A percentile compares a stretch with the other conserved stretches of the same genome.
These are phyloP conservation scores for Cricetomys ansorgei DNA, from an alignment of 2,113 vertebrate species.

Conservation along the genomic window DNA sequence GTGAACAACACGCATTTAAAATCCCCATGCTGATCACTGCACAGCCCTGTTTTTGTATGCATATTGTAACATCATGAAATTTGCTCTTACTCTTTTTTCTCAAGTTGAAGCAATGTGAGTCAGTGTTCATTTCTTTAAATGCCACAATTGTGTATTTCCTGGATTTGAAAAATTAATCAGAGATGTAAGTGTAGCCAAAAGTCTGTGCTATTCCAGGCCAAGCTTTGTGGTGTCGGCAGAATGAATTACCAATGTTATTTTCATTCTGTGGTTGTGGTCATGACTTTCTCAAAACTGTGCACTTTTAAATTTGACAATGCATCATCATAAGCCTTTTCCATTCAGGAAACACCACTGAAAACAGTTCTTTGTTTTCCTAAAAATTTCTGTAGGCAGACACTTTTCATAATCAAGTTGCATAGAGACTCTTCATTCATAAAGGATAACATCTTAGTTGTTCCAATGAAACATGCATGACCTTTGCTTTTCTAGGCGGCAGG, in stretches of 20 bases:
- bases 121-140: constrained; percentile 71
- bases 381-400: constrained; percentile 71
- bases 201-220: constrained; percentile 55
- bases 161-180: constrained; percentile 70
- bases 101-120: not conserved
- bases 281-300: constrained; percentile 70
- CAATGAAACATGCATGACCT: constrained; percentile 79
- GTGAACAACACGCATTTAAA: constrained; percentile 45
- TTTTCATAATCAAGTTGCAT: constrained; percentile 78
- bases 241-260: constrained; percentile 62
- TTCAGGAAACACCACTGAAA: constrained; percentile 79
- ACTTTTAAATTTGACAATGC: constrained; percentile 76
- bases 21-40: not conserved
- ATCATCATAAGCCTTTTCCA: constrained; percentile 71
- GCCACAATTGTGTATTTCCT: constrained; percentile 60
- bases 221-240: constrained; percentile 54
- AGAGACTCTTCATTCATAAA: constrained; percentile 79
- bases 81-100: constrained; percentile 29
- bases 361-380: constrained; percentile 62
- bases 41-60: not conserved
- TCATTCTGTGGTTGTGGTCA: constrained; percentile 54
- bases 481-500: constrained; percentile 63
- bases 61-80: constrained; percentile 15
- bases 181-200: constrained; percentile 55
- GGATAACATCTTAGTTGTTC: constrained; percentile 68